phyloP scores from a whole-genome alignment of 2,113 vertebrate species.

The Phyllopteryx taeniolatus region DNA sequence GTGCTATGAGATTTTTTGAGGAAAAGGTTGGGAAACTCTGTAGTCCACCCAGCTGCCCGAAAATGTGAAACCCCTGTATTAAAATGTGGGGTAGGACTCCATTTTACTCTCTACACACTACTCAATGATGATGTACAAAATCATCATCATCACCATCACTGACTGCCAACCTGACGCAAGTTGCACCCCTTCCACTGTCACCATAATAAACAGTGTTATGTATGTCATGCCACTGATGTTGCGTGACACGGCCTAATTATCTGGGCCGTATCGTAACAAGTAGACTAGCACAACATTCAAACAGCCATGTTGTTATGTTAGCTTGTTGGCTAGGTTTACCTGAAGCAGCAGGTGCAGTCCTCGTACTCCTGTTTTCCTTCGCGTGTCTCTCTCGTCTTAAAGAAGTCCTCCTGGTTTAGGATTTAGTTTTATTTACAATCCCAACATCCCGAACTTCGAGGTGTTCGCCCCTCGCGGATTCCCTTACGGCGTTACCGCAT shows the following conservation, averaged over 20 bases:
- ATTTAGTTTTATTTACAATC: neutral
- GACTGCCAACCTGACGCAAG: constrained; percentile 33
- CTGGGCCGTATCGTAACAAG: neutral
- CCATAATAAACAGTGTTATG: neutral
- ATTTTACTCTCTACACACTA: neutral
- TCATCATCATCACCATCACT: constrained; percentile 27
- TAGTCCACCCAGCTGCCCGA: too few relatives aligned
- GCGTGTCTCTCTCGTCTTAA: neutral
- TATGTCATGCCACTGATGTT: neutral
- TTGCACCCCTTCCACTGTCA: neutral
- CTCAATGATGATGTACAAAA: neutral
- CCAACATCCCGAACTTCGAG: neutral
- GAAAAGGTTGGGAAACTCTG: too few relatives aligned
- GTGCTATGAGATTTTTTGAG: too few relatives aligned
- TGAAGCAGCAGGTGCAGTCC: constrained; percentile 53
- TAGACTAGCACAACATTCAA: neutral
- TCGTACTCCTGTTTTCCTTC: constrained; percentile 16
- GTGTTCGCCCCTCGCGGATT: constrained; percentile 25
- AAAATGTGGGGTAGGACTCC: neutral
- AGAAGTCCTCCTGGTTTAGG: too few relatives aligned
- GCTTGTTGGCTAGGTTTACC: constrained; percentile 42
- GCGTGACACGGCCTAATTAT: neutral
- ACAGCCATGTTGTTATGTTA: neutral
- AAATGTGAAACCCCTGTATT: too few relatives aligned
- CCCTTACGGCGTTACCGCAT: constrained; percentile 50